Base-by-base conservation (phyloP, 2,797 vertebrate species). In the Kryptolebias ocellatus region DNA sequence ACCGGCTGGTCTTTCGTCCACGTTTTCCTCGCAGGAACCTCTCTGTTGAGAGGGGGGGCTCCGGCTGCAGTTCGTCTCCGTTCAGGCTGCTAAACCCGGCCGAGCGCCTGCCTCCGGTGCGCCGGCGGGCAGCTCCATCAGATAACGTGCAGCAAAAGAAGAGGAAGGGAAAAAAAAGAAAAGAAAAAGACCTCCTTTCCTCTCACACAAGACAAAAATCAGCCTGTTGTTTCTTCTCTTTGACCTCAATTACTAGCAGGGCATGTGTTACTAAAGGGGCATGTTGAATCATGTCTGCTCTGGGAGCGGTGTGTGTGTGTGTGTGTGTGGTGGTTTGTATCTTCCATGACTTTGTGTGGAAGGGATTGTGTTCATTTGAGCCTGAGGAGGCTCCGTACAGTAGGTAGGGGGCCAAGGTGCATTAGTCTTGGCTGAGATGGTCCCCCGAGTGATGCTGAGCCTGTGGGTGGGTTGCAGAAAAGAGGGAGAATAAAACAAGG, bases 191-290 rank as follows among this genome's bases (percentile, higher is more conserved):
- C 70, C 76, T 74, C 63, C 76, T 74, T 59, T 69, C 69, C 76
- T 74, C 55, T 57, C 70, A 27, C 80, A 74, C 60, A 64, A 78
- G 75, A 76, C 60, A 15, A 78, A 87, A 89, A 86, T 83, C 70
- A 75, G 82, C 52, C 84, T 82, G 86, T 91, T 89, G 86, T 90
- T 90, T 90, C 79, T 88, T 83, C 88, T 74, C 77, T 85, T 90
- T 88, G 88, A 94, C 92, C 92, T 91, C 90, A 92, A 92, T 93
- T 93, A 89, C 88, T 62, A 66, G 51, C 68, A 37, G 87, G 87
- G 70, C 87, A 76, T 70, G 69, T 88, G 87, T 85, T 87, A 85
- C 85, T 76, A 74, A 71, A 60, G 78, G 87, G 84, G 76, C 76
- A 57, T 83, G 88, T 88, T 86, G 90, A 91, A 86, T 86, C 87